Evolutionary conservation across 2,113 vertebrate species (phyloP).

Genomic region (Dromas ardeola): DNA sequence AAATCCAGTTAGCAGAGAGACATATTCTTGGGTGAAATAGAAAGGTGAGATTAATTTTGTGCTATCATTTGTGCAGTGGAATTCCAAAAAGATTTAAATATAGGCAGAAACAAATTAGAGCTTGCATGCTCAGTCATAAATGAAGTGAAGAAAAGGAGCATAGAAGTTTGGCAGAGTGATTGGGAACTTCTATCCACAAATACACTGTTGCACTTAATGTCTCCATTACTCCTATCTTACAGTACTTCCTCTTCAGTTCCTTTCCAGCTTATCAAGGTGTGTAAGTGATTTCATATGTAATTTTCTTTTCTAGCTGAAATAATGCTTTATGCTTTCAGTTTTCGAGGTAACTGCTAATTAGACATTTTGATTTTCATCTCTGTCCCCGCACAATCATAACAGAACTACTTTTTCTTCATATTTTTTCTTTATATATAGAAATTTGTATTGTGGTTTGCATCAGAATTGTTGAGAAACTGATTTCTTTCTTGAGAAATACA

Average conservation of each 20-base stretch:
- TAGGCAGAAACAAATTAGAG: not conserved
- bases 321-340: not conserved
- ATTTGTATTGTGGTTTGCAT: not conserved
- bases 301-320: not conserved
- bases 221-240: not conserved
- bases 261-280: not conserved
- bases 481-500: not conserved
- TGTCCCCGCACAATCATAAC: not conserved
- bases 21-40: not conserved
- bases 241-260: not conserved
- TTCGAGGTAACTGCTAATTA: not conserved
- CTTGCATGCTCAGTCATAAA: not conserved
- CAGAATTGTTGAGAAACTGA: not conserved
- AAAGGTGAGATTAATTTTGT: not conserved
- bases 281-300: not conserved
- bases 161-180: not conserved
- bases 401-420: not conserved
- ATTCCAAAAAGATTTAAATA: not conserved
- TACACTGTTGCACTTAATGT: not conserved
- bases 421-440: not conserved
- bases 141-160: not conserved
- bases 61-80: not conserved
- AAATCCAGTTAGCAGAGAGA: not conserved
- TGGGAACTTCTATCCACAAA: rapidly evolving
- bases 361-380: not conserved